Evolutionary conservation across 2,113 vertebrate genomes (phyloP), one percentile per base, ranked within the genome.

Genomic region (Chrysemys picta): DNA sequence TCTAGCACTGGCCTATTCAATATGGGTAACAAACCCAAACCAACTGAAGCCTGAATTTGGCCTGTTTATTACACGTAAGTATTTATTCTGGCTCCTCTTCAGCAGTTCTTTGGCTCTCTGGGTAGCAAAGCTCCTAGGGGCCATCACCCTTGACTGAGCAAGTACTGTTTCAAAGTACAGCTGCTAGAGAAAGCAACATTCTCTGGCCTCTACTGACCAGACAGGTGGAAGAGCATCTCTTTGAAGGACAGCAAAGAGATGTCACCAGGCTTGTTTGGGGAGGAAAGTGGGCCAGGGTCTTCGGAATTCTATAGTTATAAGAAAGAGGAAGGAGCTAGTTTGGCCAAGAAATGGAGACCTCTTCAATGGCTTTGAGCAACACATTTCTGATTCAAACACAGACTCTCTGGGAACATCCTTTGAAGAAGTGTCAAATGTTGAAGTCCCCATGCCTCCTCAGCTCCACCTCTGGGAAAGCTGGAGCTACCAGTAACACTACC

Each of bases 61-160:
- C 49, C 21, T 75, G 25, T 89, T 93, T 88, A 91, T 85, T 95
- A 76, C 84, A 85, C 11, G 22, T 38, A 91, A 93, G 52, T 56
- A 91, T 84, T 85, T 69, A 91, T 84, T 85, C 80, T 38, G 89
- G 47, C n/a, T 96, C 80, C 75, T 95, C 94, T 91, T 94, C 93
- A 84, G 89, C 78, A 93, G 84, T 69, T 93, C 91, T 90, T 92
- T 92, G 89, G 89, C 47, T 59, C 90, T 45, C n/a, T 16, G 85
- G 42, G 84, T 57, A 93, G 38, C 84, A 87, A 49, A 65, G 93
- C 1, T 1, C 76, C 52, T 84, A 91, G 29, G 42, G 87, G 72
- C 17, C 85, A 56, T 53, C 22, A 65, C 2, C n/a, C 76, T 62
- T n/a, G 65, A 31, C 81, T 59, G 82, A 31, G 29, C 85, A 83